Base-by-base conservation (phyloP, 2,113 vertebrate species). In the western clawed frog (Xenopus tropicalis) region DNA sequence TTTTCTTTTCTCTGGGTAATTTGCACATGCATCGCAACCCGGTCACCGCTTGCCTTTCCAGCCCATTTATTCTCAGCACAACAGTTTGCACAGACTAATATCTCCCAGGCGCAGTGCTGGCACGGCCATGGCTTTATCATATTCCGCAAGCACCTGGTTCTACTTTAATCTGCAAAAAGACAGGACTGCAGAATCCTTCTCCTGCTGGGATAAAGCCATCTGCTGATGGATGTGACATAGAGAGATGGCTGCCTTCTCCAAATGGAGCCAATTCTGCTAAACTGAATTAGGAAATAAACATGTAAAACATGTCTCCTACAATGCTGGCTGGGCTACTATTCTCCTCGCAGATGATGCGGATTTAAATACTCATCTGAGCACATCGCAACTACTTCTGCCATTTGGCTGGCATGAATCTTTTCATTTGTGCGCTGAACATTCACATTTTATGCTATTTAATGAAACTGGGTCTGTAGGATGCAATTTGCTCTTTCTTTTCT, bases 201-300 rank as follows among this genome's bases (percentile, higher is more conserved):
- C 69, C 54, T 70, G 69, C 29, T 70, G 69, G 21, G 29, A 46
- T 70, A 42, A 59, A 70, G 69, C 69, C 69, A 70, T 70, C 69
- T 70, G 69, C 56, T 58, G 20, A 21, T 57, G 24, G 69, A 70
- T 59, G 42, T 44, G 22, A 70, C 56, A 58, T 52, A 61, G 37
- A 69, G 24, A 69, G 21, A 59, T 44, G 57, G 19, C 13, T 58
- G 67, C 16, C 52, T 56, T 46, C 69, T 61, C 21, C 22, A 43
- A 70, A 59, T 46, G 56, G n/a, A 70, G 69, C 56, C 56, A 70
- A 44, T 61, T 70, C 37, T 23, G 43, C 57, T 70, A 61, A 70
- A 61, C 37, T 59, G 54, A 59, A 23, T 70, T 70, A 70, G 56
- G 42, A 61, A 61, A 70, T 70, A 70, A 70, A 70, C 54, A 61